Evolutionary conservation across 1,140 invertebrate species (phyloP), one percentile per base, ranked within the genome.

Genomic region (Akabosia matsudoensis): DNA sequence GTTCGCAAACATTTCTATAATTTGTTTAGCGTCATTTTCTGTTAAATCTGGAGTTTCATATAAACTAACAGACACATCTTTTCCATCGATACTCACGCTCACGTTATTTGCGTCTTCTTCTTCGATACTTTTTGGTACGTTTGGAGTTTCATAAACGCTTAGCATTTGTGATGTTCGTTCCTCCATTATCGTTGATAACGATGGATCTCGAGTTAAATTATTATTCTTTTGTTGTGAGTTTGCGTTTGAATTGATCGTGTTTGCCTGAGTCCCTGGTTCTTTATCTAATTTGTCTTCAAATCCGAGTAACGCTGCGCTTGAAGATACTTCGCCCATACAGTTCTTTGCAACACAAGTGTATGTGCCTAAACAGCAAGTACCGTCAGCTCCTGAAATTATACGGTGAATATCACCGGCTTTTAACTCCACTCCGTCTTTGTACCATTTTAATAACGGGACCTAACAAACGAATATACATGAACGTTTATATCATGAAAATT

Each of bases 321-420:
- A 95, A 30, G 26, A 30, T 10, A 67, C 61, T 30, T 67, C 90
- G 2, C 95, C 95, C 92, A 95, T 97, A 82, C 94, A 96, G 84
- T 97, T 97, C 76, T 89, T 88, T 0, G 95, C 95, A 86, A 97
- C 93, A 84, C 96, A 97, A 0, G 94, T 95, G 82, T 97, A 97
- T 0, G 93, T 95, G 28, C 96, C 96, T 13, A 96, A 85, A 80
- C 93, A 95, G 82, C 93, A 95, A 13, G 92, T 94, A 0, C 93
- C 93, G 85, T 93, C 93, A 73, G 93, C 91, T 0, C 92, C 92
- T 1, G 93, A 94, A 78, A 93, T 95, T 45, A 96, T 96, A 83
- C 91, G 89, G 84, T 96, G 93, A 82, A 96, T 95, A 83, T 96
- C 94, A 0, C 94, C 93, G 1, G 94, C 91, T 83, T 95, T 94